Base-by-base conservation (phyloP, 2,888 invertebrate species). In the Luperina testacea region DNA sequence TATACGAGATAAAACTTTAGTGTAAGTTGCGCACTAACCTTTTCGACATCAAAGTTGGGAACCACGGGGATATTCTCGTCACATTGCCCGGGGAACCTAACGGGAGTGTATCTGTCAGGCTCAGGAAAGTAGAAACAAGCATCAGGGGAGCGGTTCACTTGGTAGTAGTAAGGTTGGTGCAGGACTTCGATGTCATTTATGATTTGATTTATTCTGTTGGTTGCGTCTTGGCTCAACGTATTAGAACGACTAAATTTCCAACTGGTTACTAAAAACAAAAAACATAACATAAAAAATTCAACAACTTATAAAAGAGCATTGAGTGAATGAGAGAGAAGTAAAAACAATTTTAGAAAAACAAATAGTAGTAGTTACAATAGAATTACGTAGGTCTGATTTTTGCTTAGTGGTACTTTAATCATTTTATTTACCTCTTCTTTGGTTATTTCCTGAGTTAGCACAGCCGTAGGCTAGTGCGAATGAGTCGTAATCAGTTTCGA, bases 381-480 rank as follows among this genome's bases (percentile, higher is more conserved):
- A 51, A 75, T n/a, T 15, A 20, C 1, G n/a, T 20, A 38, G n/a
- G 32, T 17, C 15, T 11, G 27, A 45, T 3, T 78, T 24, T 51
- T 27, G 0, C 32, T 7, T 13, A 0, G 17, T 51, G 2, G 0
- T 24, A 53, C 2, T 59, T 15, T 6, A 11, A 69, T 38, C 0
- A 63, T 51, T 59, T 93, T 42, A 53, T 27, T 88, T 90, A 97
- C 97, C 92, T 89, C 93, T 91, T 86, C 95, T 95, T 76, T 89
- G 84, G 65, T 96, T 87, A 17, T 92, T 87, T 72, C 94, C 94
- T 59, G 96, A 91, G 87, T 97, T 95, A 1, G 90, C 90, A 89
- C 98, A 98, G 57, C 97, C 97, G 95, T 97, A 98, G 2, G 97
- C 97, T 0, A 98, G 96, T 8, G 97, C 94, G 85, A 97, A 98